A percentile compares a stretch with the other conserved stretches of the same genome.
Evolutionary conservation across 2,888 invertebrate genomes (phyloP).

Genomic region (Melanchra persicariae): DNA sequence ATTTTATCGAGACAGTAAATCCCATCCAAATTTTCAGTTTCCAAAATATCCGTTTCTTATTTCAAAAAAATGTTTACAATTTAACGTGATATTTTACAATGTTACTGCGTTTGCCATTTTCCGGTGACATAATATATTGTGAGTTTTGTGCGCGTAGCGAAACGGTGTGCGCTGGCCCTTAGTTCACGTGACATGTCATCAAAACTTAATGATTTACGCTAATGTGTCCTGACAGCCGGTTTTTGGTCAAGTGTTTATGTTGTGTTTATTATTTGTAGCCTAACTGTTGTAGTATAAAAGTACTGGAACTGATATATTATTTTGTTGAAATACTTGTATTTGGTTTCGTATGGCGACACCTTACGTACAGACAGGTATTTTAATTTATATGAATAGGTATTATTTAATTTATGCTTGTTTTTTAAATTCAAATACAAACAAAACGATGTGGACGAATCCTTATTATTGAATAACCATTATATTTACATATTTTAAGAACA

Average conservation of each 20-base stretch:
- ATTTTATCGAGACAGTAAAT: no score
- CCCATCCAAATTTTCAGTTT: no score
- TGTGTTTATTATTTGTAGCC: constrained; percentile 17
- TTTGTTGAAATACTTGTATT: neutral
- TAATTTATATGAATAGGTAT: neutral
- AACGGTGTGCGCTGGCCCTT: neutral
- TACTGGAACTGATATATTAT: neutral
- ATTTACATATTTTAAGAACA: constrained; percentile 35
- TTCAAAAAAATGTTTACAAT: no score
- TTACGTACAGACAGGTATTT: neutral
- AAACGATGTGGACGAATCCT: constrained; percentile 4
- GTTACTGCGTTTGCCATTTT: no score
- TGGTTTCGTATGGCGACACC: no score
- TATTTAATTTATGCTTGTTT: neutral
- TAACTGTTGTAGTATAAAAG: neutral
- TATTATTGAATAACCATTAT: constrained; percentile 12
- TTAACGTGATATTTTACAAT: no score
- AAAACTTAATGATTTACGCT: constrained; percentile 37
- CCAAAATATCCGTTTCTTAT: no score
- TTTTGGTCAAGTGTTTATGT: constrained; percentile 12
- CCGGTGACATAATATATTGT: no score
- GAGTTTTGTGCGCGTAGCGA: neutral
- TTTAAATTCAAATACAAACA: constrained; percentile 10
- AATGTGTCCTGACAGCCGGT: constrained; percentile 18
- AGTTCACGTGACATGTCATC: constrained; percentile 21